phyloP scores from a whole-genome alignment of 2,113 vertebrate genomes.

The Fregetta grallaria region DNA sequence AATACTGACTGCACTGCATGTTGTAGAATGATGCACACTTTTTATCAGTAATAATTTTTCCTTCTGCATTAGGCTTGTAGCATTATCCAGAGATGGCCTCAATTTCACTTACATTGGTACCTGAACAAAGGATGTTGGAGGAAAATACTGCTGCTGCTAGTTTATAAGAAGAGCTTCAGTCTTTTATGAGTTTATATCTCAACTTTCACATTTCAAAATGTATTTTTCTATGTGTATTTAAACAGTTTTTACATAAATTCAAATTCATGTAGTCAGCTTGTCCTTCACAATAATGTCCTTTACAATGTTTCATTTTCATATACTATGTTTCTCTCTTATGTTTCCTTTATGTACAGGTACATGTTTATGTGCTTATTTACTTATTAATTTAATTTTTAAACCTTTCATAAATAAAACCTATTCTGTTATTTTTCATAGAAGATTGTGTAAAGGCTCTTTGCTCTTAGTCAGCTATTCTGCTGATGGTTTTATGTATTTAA shows the following conservation, averaged over 20 bases:
- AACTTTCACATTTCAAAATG: neutral
- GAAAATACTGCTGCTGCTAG: neutral
- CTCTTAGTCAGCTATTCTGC: conserved; percentile 50
- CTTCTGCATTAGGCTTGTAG: neutral
- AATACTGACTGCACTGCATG: neutral
- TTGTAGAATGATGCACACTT: neutral
- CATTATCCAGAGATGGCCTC: neutral
- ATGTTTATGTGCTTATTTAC: conserved; percentile 59
- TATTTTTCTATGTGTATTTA: neutral
- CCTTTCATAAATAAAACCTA: conserved; percentile 63
- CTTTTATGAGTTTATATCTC: neutral
- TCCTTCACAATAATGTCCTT: neutral
- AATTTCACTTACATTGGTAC: neutral
- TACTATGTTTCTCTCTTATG: neutral
- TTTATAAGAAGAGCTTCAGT: neutral
- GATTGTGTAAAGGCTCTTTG: conserved; percentile 48
- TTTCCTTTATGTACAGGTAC: conserved; percentile 46
- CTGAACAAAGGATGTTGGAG: neutral
- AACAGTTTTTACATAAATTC: neutral
- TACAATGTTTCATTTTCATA: neutral
- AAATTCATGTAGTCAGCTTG: neutral
- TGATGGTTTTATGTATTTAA: conserved; percentile 50
- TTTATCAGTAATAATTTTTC: neutral
- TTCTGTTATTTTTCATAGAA: conserved; percentile 52
- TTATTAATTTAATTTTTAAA: conserved; percentile 66